phyloP scores from a whole-genome alignment of 2,113 vertebrate genomes.

The Actinemys pallida region DNA sequence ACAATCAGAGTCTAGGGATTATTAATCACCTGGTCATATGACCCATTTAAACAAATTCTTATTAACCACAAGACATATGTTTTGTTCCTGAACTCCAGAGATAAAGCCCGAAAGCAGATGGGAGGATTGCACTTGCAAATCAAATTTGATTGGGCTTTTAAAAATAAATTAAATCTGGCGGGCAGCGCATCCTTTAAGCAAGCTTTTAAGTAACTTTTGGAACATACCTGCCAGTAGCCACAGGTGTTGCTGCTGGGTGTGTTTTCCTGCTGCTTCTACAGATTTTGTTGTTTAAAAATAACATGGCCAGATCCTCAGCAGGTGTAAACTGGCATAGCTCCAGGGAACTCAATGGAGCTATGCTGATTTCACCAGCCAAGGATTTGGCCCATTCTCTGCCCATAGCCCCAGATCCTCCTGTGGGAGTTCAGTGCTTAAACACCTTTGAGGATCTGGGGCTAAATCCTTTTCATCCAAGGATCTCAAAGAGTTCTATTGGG shows the following conservation, averaged over 20 bases:
- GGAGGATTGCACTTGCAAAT: constrained; percentile 64
- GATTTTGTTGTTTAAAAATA: not conserved
- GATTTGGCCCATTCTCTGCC: not conserved
- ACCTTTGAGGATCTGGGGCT: not conserved
- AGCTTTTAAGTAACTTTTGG: constrained; percentile 32
- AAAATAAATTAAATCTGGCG: constrained; percentile 70
- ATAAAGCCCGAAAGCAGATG: constrained; percentile 74
- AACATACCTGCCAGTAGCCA: not conserved
- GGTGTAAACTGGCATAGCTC: rapidly evolving
- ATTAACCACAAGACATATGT: constrained; percentile 74
- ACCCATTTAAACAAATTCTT: constrained; percentile 72
- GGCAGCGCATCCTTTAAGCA: constrained; percentile 56
- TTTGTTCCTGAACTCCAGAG: constrained; percentile 74
- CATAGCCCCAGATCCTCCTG: not conserved
- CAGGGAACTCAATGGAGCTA: not conserved
- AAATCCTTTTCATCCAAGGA: not conserved
- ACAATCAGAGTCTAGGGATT: constrained; percentile 66
- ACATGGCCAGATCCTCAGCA: rapidly evolving
- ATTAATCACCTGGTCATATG: constrained; percentile 76
- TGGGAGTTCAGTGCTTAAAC: too few species aligned
- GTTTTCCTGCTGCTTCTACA: rapidly evolving
- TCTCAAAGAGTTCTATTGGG: not conserved
- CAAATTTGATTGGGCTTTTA: constrained; percentile 69
- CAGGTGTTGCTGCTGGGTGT: constrained; percentile 10
- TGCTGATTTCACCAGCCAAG: not conserved